phyloP scores from a whole-genome alignment of 1,140 invertebrate genomes.

The Drosophila rufa region DNA sequence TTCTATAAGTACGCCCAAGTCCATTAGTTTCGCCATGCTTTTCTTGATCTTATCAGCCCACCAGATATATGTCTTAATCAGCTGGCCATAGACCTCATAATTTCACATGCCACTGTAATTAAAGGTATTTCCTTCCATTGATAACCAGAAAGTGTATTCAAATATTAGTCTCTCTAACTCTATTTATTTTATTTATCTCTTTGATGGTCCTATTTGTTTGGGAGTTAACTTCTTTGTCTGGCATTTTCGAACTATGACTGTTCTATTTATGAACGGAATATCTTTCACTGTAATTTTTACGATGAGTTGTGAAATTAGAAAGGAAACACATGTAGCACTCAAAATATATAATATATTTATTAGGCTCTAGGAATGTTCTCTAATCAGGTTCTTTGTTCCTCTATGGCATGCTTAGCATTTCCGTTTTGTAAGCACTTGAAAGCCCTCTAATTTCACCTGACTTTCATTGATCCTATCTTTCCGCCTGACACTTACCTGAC shows the following conservation, averaged over 20 bases:
- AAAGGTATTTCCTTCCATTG: conserved; percentile 1
- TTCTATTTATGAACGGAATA: conserved; percentile 5
- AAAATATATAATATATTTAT: neutral
- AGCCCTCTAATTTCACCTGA: conserved; percentile 7
- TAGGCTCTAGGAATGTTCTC: neutral
- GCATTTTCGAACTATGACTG: neutral
- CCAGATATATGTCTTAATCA: neutral
- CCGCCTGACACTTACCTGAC: conserved; percentile 19
- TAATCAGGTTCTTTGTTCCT: neutral
- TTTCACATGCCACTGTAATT: conserved; percentile 12
- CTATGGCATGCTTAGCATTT: neutral
- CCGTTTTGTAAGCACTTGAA: neutral
- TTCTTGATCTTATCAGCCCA: conserved; percentile 8
- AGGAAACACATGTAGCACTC: neutral
- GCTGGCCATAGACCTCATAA: neutral
- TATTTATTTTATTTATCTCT: conserved; percentile 8
- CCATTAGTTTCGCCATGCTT: neutral
- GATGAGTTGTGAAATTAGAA: neutral
- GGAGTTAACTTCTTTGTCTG: conserved; percentile 3
- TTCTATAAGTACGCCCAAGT: neutral
- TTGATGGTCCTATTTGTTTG: neutral
- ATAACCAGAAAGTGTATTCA: conserved; percentile 7
- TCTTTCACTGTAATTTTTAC: neutral
- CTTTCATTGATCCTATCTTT: conserved; percentile 9
- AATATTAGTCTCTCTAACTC: neutral